Evolutionary conservation across 2,888 invertebrate species (phyloP), one percentile per base, ranked within the genome.

Genomic region (Acrocyrtus sp.): DNA sequence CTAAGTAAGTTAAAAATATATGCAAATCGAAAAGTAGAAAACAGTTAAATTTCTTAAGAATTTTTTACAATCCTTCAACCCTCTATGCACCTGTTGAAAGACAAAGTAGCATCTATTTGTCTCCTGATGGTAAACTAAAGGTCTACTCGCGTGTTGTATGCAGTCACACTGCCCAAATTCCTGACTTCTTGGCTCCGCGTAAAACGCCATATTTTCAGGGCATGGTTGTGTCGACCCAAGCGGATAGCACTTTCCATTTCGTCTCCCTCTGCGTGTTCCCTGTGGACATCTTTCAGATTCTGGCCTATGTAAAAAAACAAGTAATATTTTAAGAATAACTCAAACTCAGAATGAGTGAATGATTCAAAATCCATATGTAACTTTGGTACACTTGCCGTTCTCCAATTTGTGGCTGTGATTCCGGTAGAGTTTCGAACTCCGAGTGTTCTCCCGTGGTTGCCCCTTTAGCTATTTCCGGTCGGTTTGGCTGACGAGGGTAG

Each of bases 91-190:
- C 56, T 70, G 70, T 56, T 74, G 74, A 19, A 65, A 74, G n/a
- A 61, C 21, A 27, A 74, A 74, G 27, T 74, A 74, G 24, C 74
- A 74, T 6, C 47, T 70, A n/a, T 54, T 56, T n/a, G 56, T 70
- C 61, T 34, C 53, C 19, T 0, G 17, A 39, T 74, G 69, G n/a
- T 65, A 74, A 2, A 66, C 66, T 22, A 74, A 43, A 3, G 74
- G 74, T 10, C 70, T 53, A 10, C 51, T 43, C 15, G 34, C 10
- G 10, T 48, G 17, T 26, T 62, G 47, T 5, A 56, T 15, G 39
- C 74, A 74, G 24, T 74, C 74, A 57, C 74, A 74, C 21, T 74
- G 57, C 2, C 70, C 74, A 50, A 45, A 61, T 39, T 53, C 26
- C 5, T 21, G 5, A 26, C 61, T 51, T n/a, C 21, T 43, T 17